A percentile compares a stretch with the other conserved stretches of the same genome.
These are phyloP conservation scores for Cataglyphis hispanica DNA, from an alignment of 1,140 invertebrate genomes.

Conservation along the genomic window DNA sequence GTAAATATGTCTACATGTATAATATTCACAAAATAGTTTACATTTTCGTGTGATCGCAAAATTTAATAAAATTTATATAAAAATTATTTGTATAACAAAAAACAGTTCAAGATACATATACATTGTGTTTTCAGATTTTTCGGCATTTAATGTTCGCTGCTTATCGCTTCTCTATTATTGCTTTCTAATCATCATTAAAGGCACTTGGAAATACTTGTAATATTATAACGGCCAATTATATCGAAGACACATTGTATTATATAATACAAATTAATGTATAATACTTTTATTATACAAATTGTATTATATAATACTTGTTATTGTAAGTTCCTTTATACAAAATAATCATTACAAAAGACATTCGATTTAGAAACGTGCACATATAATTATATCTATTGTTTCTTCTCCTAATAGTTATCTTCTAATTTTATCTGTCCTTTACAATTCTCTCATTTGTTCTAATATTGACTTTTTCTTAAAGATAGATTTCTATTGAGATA, in stretches of 20 bases:
- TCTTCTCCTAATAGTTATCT: conserved; percentile 13
- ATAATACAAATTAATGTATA: too few species aligned
- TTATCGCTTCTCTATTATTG: conserved; percentile 55
- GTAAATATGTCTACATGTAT: conserved; percentile 81
- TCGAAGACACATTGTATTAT: conserved; percentile 1
- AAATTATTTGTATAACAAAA: conserved; percentile 82
- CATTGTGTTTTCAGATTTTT: conserved; percentile 77
- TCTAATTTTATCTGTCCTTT: conserved; percentile 72
- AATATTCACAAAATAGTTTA: conserved; percentile 83
- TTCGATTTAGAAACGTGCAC: conserved; percentile 17
- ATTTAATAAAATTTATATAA: conserved; percentile 84
- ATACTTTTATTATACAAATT: too few species aligned
- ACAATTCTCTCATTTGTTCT: conserved; percentile 76
- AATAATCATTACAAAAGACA: conserved; percentile 22
- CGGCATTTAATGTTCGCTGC: conserved; percentile 45
- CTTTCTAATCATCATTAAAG: conserved; percentile 36
- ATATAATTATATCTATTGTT: conserved; percentile 19
- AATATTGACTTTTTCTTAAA: conserved; percentile 80
- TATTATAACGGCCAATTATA: conserved; percentile 40
- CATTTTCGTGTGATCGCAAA: conserved; percentile 50
- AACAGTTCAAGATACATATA: conserved; percentile 76
- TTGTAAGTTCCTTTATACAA: conserved; percentile 40
- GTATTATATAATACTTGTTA: background rate
- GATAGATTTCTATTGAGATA: conserved; percentile 43
- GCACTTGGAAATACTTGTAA: conserved; percentile 39